Conservation (phyloP, 2,113 vertebrate species). For the Piprites chloris region DNA sequence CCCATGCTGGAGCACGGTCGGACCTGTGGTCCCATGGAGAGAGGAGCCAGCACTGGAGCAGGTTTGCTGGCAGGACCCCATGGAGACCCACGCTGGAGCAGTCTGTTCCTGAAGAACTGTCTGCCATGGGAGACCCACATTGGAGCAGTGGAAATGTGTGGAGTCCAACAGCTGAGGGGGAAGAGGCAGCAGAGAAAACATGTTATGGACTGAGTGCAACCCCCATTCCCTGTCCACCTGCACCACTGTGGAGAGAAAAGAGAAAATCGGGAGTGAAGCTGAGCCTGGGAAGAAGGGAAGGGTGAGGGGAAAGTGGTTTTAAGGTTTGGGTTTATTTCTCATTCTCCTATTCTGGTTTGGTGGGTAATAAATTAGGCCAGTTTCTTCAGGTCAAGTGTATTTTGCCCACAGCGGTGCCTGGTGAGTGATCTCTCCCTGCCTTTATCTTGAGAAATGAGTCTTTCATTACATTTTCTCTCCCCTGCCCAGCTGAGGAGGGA, state of each 20-base stretch:
- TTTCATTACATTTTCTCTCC: neutral
- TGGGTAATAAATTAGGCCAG: neutral
- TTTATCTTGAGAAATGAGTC: neutral
- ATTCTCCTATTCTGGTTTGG: too few relatives aligned
- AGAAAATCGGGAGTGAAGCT: neutral
- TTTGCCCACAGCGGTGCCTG: neutral
- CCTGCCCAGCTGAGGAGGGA: too few relatives aligned
- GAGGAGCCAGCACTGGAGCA: too few relatives aligned
- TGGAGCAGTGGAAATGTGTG: neutral
- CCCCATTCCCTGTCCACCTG: neutral
- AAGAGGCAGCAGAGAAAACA: neutral
- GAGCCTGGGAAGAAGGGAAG: neutral
- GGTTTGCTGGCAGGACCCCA: neutral
- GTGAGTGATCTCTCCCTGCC: neutral
- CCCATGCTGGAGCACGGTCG: neutral
- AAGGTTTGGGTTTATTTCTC: neutral
- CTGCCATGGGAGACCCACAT: neutral
- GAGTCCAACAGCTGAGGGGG: neutral
- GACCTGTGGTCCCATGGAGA: too few relatives aligned
- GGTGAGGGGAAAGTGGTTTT: neutral
- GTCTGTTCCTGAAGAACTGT: neutral
- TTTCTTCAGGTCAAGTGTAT: neutral
- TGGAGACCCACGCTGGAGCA: neutral
- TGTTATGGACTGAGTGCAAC: neutral
- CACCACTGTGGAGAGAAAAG: too few relatives aligned